phyloP scores from a whole-genome alignment of 2,888 invertebrate species.

The Dendrolimus houi region DNA sequence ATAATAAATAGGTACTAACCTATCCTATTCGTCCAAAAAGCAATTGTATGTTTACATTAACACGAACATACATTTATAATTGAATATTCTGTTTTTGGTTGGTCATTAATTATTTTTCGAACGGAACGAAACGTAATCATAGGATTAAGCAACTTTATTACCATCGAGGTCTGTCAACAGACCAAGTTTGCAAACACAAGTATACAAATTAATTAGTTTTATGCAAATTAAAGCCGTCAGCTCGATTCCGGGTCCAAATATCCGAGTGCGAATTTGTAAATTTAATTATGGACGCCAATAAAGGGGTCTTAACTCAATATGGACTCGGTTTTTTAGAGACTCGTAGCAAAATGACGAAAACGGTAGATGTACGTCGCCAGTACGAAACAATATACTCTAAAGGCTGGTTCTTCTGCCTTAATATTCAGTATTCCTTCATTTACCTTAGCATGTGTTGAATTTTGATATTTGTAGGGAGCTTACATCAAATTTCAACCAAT shows the following conservation, averaged over 20 bases:
- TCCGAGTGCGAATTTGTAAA: background rate
- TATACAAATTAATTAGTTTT: conserved; percentile 35
- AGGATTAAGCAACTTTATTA: conserved; percentile 26
- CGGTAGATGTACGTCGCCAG: too few relatives aligned
- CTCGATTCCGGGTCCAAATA: conserved; percentile 16
- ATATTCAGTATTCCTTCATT: too few relatives aligned
- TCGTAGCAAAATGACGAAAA: too few relatives aligned
- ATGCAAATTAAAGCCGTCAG: conserved; percentile 30
- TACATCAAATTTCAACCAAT: too few relatives aligned
- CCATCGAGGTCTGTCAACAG: conserved; percentile 20
- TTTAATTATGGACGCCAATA: background rate
- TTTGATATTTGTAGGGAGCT: too few relatives aligned
- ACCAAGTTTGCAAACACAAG: conserved; percentile 24
- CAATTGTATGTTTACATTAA: too few relatives aligned
- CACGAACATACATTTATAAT: conserved; percentile 10
- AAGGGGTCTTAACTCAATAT: conserved; percentile 13
- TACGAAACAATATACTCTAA: too few relatives aligned
- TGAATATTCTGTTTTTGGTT: conserved; percentile 17
- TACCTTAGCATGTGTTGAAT: too few relatives aligned
- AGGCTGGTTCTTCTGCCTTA: too few relatives aligned
- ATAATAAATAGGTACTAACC: too few relatives aligned
- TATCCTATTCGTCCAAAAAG: too few relatives aligned
- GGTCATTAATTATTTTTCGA: conserved; percentile 28
- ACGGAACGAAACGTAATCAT: conserved; percentile 19
- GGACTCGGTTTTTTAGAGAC: conserved; percentile 1